Percentiles rank a stretch among this genome's conserved stretches.
These are phyloP conservation scores for Stenodera caucasica DNA, from an alignment of 2,888 invertebrate species.

Conservation along the genomic window DNA sequence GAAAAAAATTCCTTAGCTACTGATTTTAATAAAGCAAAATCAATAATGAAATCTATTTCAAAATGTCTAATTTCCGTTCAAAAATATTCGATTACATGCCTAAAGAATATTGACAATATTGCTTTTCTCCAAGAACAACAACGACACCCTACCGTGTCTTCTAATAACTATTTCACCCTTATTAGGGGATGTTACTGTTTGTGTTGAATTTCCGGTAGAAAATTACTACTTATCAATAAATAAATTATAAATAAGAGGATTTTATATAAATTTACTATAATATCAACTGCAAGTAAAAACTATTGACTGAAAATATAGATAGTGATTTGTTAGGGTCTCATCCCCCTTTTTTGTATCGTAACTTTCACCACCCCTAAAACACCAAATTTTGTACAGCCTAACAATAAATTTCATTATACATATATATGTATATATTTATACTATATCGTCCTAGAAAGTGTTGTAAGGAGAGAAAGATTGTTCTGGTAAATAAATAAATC, in stretches of 20 bases:
- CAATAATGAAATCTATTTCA: background rate
- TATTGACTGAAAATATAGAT: background rate
- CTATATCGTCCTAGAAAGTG: no score
- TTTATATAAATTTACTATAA: background rate
- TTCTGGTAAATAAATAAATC: background rate
- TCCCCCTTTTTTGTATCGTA: background rate
- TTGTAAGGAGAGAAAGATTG: background rate
- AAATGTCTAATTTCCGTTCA: background rate
- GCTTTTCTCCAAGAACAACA: background rate
- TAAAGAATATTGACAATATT: background rate
- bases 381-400: background rate
- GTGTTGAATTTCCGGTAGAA: background rate
- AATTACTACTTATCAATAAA: background rate
- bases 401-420: constrained; percentile 2
- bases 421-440: no score
- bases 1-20: background rate
- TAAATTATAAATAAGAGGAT: no score
- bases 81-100: background rate
- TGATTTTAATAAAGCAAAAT: background rate
- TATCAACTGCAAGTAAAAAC: no score
- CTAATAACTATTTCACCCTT: background rate
- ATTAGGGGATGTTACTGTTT: background rate
- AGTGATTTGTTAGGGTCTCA: constrained; percentile 4
- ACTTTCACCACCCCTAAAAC: background rate
- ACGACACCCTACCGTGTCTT: background rate